phyloP scores from a whole-genome alignment of 2,888 invertebrate species.

The Nebria brevicollis region DNA sequence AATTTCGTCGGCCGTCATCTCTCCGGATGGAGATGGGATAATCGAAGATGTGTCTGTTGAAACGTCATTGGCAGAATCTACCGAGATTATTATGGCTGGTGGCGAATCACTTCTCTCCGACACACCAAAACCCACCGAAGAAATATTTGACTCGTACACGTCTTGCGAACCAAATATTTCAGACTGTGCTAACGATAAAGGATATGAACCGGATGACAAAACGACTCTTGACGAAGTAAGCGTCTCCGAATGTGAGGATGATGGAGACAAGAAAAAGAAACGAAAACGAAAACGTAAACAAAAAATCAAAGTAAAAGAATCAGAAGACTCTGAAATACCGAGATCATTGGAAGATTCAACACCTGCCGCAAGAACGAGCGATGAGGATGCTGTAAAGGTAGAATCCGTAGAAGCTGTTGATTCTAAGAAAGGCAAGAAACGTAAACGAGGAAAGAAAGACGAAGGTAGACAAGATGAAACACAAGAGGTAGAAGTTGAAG shows the following conservation, averaged over 20 bases:
- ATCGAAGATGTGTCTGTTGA: constrained; percentile 58
- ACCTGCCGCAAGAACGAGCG: constrained; percentile 58
- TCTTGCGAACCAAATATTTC: constrained; percentile 62
- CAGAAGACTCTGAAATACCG: constrained; percentile 64
- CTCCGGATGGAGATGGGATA: constrained; percentile 53
- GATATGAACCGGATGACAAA: constrained; percentile 79
- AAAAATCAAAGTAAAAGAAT: constrained; percentile 65
- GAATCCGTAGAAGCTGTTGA: constrained; percentile 52
- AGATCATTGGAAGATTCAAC: constrained; percentile 63
- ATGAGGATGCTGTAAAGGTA: constrained; percentile 57
- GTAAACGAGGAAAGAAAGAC: constrained; percentile 58
- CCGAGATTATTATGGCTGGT: constrained; percentile 65
- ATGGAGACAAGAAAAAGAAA: constrained; percentile 60
- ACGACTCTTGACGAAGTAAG: constrained; percentile 70
- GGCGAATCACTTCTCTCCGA: constrained; percentile 65
- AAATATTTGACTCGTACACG: constrained; percentile 57
- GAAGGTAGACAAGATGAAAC: constrained; percentile 49
- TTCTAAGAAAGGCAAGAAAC: constrained; percentile 56
- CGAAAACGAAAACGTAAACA: constrained; percentile 61
- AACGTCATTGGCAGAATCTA: constrained; percentile 67
- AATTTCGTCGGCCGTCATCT: constrained; percentile 46
- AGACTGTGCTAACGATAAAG: constrained; percentile 67
- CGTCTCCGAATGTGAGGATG: constrained; percentile 61
- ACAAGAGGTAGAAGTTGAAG: constrained; percentile 51
- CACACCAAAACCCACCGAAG: constrained; percentile 66